Base-by-base conservation (phyloP, 2,113 vertebrate species). In the Protomyctophum bolini region DNA sequence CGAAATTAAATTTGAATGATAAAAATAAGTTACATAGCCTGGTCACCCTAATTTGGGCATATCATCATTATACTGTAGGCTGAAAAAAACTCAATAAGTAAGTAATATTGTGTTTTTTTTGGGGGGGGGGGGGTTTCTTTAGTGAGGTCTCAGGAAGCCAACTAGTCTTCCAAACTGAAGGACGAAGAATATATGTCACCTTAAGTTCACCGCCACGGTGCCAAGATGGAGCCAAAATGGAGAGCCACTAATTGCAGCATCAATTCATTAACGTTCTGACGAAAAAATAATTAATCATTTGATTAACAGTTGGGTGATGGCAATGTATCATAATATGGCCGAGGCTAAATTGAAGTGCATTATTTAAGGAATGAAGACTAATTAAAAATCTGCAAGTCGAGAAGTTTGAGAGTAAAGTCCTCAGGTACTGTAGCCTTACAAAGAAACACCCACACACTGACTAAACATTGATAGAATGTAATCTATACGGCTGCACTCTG, bases 241-340 rank as follows among this genome's bases (percentile, higher is more conserved):
- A 73, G 54, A 65, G 49, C 75, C 58, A 57, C 76, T 90, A 89
- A 92, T 91, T 85, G 86, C 80, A 60, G 79, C 87, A 88, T 85
- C 68, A 84, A 88, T 91, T 87, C 87, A 91, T 92, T 92, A 91
- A 81, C 75, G 77, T 63, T 82, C 76, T 79, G 80, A 85, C 81
- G n/a, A 86, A 85, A 70, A 81, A 83, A 84, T 64, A 91, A 93
- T 91, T 81, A 86, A 93, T 92, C 67, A 86, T 91, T 89, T 88
- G 87, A 92, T 93, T 91, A 91, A 77, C 68, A 72, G 72, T 70
- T 72, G 52, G 65, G 58, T 80, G 67, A 85, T 66, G 71, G 81
- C 70, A 78, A 90, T 92, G 86, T 89, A 93, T 92, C 85, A 91
- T 79, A 86, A 87, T 83, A 77, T 67, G 74, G 79, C 58, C 66